These are phyloP conservation scores for Gorsachius goisagi DNA, from an alignment of 2,113 vertebrate genomes.

Conservation along the genomic window DNA sequence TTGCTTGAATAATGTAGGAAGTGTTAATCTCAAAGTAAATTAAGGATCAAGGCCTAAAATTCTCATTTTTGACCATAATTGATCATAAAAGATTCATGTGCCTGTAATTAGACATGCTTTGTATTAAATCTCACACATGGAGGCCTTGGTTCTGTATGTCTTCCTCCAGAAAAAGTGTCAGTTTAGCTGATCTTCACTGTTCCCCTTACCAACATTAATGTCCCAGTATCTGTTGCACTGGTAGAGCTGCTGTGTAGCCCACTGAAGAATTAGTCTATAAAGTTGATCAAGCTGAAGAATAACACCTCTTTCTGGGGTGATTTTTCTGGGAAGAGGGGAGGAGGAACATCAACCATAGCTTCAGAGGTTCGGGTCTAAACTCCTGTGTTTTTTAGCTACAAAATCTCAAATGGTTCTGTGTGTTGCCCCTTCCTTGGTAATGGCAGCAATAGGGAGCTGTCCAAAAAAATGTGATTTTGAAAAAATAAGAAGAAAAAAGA, in stretches of 20 bases:
- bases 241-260: neutral
- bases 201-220: neutral
- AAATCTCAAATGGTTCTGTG: neutral
- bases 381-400: neutral
- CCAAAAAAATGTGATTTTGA: neutral
- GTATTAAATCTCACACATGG: neutral
- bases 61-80: neutral
- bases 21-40: conserved; percentile 13
- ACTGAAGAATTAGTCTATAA: neutral
- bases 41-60: neutral
- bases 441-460: neutral
- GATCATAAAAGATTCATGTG: neutral
- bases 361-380: neutral
- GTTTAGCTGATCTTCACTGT: neutral
- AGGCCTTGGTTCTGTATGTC: neutral
- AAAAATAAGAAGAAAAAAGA: neutral
- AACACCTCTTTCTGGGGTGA: neutral
- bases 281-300: neutral
- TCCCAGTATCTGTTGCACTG: neutral
- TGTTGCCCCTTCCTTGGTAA: neutral
- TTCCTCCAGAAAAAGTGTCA: neutral
- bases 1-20: neutral
- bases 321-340: neutral
- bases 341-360: neutral
- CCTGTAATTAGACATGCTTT: neutral